A percentile compares a stretch with the other conserved stretches of the same genome.
These are phyloP conservation scores for Panagrolaimus sp. DNA, from an alignment of 1,140 invertebrate genomes.

Conservation along the genomic window DNA sequence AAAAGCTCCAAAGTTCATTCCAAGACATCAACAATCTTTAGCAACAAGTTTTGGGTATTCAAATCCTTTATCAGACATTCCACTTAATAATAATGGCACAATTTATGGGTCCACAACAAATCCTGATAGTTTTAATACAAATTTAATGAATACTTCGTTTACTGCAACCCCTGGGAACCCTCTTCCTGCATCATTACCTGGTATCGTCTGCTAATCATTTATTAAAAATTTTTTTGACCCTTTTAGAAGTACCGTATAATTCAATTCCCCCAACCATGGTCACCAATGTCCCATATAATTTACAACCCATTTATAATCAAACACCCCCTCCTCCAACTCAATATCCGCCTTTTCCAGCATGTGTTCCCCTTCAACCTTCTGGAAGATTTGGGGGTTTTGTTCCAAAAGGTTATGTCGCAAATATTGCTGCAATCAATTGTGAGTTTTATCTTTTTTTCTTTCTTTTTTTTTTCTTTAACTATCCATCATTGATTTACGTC, in stretches of 20 bases:
- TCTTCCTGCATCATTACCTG: background rate
- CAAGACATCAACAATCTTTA: background rate
- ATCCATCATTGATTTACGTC: background rate
- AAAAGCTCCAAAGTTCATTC: conserved; percentile 2
- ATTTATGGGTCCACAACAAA: background rate
- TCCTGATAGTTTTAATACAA: background rate
- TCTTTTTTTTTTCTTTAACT: background rate
- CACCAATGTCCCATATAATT: background rate
- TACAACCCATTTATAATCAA: conserved; percentile 2
- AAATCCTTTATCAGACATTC: background rate
- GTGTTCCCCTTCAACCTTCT: background rate
- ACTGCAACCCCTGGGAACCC: background rate
- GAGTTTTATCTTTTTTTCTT: background rate
- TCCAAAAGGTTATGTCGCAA: conserved; percentile 24
- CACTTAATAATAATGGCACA: background rate
- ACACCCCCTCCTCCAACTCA: background rate
- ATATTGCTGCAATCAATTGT: conserved; percentile 24
- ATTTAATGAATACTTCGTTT: background rate
- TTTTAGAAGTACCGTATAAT: background rate
- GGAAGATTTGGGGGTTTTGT: conserved; percentile 13
- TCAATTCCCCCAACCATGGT: background rate
- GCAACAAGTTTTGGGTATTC: background rate
- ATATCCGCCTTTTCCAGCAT: background rate
- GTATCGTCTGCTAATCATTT: background rate
- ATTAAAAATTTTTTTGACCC: background rate